Evolutionary conservation across 2,888 invertebrate species (phyloP).

Genomic region (Sthenelais limicola): DNA sequence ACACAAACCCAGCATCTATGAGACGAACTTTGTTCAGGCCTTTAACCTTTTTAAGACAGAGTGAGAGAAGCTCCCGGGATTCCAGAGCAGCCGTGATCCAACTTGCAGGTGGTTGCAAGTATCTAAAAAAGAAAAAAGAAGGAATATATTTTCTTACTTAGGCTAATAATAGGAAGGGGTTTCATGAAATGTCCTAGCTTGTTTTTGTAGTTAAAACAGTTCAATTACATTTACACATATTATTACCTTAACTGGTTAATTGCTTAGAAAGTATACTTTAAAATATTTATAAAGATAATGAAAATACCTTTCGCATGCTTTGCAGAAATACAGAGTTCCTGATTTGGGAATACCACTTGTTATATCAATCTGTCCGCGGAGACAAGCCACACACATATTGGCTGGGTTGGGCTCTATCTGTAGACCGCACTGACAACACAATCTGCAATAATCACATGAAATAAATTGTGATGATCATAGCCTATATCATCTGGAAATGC

Average conservation of each 20-base stretch:
- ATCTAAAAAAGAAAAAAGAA: constrained; percentile 76
- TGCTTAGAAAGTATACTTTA: no score
- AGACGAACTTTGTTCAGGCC: constrained; percentile 88
- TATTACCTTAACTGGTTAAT: no score
- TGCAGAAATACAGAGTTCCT: constrained; percentile 86
- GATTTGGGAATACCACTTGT: constrained; percentile 97
- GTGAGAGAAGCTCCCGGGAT: constrained; percentile 86
- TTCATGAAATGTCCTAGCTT: no score
- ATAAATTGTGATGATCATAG: no score
- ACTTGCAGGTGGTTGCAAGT: constrained; percentile 81
- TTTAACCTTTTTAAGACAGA: constrained; percentile 94
- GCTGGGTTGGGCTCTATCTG: constrained; percentile 95
- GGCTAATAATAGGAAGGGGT: no score
- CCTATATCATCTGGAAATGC: no score
- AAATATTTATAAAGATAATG: background rate
- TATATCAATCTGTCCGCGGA: constrained; percentile 93
- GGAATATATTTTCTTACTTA: no score
- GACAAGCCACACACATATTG: constrained; percentile 97
- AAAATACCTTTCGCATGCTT: constrained; percentile 88
- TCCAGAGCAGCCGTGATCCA: constrained; percentile 80
- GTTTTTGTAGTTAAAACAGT: no score
- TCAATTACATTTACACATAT: no score
- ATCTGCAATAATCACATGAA: constrained; percentile 63
- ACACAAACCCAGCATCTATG: constrained; percentile 95
- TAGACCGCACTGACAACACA: constrained; percentile 94